Percentiles rank a stretch among this genome's conserved stretches.
Conservation (phyloP, 2,113 vertebrate genomes). For the Condylura cristata region DNA sequence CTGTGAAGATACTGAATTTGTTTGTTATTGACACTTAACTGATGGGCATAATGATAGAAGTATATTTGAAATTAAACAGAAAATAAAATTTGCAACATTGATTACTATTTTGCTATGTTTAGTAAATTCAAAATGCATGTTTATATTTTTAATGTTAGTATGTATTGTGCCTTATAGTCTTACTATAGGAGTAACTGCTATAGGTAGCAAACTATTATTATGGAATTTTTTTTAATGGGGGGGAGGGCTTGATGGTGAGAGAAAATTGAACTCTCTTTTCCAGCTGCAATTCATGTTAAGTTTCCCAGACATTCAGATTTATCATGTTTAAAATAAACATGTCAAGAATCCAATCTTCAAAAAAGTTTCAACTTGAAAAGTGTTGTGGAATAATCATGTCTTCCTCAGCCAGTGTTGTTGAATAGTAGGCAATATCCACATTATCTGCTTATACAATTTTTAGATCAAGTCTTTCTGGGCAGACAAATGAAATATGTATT, state of each 20-base stretch:
- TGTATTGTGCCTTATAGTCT: constrained; percentile 66
- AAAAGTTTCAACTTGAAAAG: constrained; percentile 64
- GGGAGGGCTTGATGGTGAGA: not conserved
- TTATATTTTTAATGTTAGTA: constrained; percentile 82
- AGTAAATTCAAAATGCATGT: constrained; percentile 81
- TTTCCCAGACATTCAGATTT: constrained; percentile 80
- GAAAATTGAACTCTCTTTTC: constrained; percentile 45
- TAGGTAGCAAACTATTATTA: constrained; percentile 79
- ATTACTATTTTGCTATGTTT: constrained; percentile 78
- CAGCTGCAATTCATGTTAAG: constrained; percentile 70
- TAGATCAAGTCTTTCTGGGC: not conserved
- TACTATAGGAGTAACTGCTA: constrained; percentile 75
- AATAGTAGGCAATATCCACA: constrained; percentile 18
- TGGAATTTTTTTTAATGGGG: constrained; percentile 69
- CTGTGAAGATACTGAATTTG: constrained; percentile 70
- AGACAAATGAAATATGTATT: constrained; percentile 39
- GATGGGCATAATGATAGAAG: constrained; percentile 63
- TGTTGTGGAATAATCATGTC: constrained; percentile 44
- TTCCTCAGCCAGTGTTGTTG: constrained; percentile 42
- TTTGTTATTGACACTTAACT: constrained; percentile 78
- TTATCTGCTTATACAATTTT: constrained; percentile 67
- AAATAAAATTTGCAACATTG: constrained; percentile 73
- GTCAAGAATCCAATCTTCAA: constrained; percentile 68
- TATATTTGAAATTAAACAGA: constrained; percentile 75
- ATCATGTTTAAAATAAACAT: constrained; percentile 85